phyloP scores from a whole-genome alignment of 2,797 vertebrate species.

The Brachyrhaphis roseni region DNA sequence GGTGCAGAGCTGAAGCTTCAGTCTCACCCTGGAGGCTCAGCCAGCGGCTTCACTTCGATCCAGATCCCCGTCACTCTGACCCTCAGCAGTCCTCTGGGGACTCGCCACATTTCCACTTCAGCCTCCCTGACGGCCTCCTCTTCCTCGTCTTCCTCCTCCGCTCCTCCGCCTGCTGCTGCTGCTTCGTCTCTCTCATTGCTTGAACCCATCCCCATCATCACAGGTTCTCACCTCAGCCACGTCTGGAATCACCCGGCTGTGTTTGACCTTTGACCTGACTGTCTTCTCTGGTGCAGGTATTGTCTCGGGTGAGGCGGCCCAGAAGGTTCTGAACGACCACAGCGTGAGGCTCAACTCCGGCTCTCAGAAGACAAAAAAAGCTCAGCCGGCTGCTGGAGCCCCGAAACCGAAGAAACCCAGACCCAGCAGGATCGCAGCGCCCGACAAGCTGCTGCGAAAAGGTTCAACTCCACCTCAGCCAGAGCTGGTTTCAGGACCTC shows the following conservation, averaged over 20 bases:
- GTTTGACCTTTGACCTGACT: not conserved
- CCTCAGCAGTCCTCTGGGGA: not conserved
- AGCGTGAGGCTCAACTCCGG: slow-evolving; percentile 18
- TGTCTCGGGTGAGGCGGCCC: slow-evolving; percentile 63
- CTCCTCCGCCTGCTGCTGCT: not conserved
- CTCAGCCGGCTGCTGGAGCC: not conserved
- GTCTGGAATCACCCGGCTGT: not conserved
- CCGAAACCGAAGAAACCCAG: not conserved
- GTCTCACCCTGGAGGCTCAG: slow-evolving; percentile 53
- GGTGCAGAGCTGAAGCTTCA: slow-evolving; percentile 38
- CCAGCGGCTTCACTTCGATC: slow-evolving; percentile 57
- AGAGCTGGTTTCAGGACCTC: not conserved
- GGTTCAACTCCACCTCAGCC: slow-evolving; percentile 17
- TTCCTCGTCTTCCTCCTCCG: too few species aligned
- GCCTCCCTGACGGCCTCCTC: not conserved
- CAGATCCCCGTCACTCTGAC: slow-evolving; percentile 35
- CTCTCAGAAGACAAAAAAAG: not conserved
- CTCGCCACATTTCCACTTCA: not conserved
- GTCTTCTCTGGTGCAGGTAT: slow-evolving; percentile 48
- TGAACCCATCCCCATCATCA: slow-evolving; percentile 58
- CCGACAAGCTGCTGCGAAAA: slow-evolving; percentile 28
- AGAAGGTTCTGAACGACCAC: slow-evolving; percentile 58
- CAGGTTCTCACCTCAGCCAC: slow-evolving; percentile 39
- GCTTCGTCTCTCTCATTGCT: not conserved
- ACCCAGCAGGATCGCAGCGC: not conserved